These are phyloP conservation scores for Cavia porcellus DNA, from an alignment of 2,113 vertebrate genomes.

Conservation along the genomic window DNA sequence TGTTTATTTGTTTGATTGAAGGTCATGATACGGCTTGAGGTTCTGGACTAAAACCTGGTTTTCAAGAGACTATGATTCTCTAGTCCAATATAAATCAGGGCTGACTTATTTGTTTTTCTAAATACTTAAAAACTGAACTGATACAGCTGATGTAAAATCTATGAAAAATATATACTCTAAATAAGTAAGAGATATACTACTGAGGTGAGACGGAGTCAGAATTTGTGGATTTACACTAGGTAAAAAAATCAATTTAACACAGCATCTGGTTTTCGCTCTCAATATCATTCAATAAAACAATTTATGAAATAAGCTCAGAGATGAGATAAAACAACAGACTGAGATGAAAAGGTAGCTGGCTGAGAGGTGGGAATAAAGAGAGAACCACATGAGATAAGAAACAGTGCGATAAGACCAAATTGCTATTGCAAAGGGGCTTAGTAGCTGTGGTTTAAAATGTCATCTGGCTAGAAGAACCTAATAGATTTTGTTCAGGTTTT, in stretches of 20 bases:
- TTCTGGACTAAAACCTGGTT: background rate
- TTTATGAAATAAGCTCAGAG: slow-evolving; percentile 32
- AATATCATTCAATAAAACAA: slow-evolving; percentile 53
- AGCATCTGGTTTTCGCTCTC: background rate
- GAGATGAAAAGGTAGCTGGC: slow-evolving; percentile 25
- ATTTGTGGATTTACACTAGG: slow-evolving; percentile 13
- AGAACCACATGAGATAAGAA: slow-evolving; percentile 27
- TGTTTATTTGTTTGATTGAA: background rate
- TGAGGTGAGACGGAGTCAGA: background rate
- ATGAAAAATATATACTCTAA: background rate
- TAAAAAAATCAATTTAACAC: slow-evolving; percentile 43
- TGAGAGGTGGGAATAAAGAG: background rate
- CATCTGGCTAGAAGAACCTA: background rate
- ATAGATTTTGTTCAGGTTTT: background rate
- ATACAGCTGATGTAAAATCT: background rate
- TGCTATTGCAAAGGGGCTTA: background rate
- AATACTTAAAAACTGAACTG: background rate
- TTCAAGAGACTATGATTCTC: background rate
- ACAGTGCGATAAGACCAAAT: slow-evolving; percentile 12
- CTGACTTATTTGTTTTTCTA: slow-evolving; percentile 4
- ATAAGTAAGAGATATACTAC: background rate
- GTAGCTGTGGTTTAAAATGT: background rate
- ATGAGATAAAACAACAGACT: slow-evolving; percentile 58
- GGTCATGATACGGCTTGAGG: background rate
- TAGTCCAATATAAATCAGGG: background rate